phyloP scores from a whole-genome alignment of 2,888 invertebrate genomes.

The Hesperia comma region DNA sequence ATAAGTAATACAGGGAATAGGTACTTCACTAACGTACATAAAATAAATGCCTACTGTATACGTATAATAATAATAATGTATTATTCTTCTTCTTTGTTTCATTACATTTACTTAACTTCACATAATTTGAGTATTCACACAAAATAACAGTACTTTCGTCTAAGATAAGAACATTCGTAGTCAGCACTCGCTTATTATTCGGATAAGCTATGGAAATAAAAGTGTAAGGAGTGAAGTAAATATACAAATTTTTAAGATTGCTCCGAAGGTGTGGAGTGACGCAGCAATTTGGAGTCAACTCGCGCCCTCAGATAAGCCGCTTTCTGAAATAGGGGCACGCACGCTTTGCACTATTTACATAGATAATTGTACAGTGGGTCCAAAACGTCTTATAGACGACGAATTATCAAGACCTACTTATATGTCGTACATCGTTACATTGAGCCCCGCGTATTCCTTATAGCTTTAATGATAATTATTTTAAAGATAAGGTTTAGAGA shows the following conservation, averaged over 20 bases:
- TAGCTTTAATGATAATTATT: no score
- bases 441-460: no score
- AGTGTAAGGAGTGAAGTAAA: not conserved
- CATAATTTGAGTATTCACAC: not conserved
- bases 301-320: slow-evolving; percentile 37
- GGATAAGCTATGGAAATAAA: slow-evolving; percentile 4
- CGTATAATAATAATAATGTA: no score
- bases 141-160: not conserved
- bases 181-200: not conserved
- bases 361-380: slow-evolving; percentile 8
- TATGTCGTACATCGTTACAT: no score
- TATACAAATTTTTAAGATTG: slow-evolving; percentile 12
- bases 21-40: no score
- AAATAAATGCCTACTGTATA: no score
- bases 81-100: no score
- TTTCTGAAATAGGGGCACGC: slow-evolving; percentile 36
- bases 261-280: slow-evolving; percentile 28
- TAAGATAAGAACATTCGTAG: slow-evolving; percentile 1
- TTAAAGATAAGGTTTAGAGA: no score
- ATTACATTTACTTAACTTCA: not conserved
- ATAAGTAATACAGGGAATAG: no score
- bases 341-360: slow-evolving; percentile 27
- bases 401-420: no score
- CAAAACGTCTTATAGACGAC: not conserved
- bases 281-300: slow-evolving; percentile 34